Base-by-base conservation (phyloP, 2,113 vertebrate species). In the Genyomyrus donnyi region DNA sequence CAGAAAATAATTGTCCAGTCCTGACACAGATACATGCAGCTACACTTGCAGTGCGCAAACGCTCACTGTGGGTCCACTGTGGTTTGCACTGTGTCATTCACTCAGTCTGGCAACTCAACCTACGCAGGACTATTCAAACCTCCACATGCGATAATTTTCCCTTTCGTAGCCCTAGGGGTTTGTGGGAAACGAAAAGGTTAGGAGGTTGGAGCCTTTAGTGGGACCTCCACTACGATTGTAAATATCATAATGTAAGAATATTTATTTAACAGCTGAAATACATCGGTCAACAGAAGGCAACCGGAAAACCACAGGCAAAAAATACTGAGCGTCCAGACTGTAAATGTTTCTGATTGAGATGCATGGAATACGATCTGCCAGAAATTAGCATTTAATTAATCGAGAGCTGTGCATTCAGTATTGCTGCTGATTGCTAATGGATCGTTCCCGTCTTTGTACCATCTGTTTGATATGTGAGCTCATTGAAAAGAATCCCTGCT, bases 261-360 rank as follows among this genome's bases (percentile, higher is more conserved):
- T 45, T 85, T 85, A 85, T 80, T 80, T 80, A 80, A 80, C 39
- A 85, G 83, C 42, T 85, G 3, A 85, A 85, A 85, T 24, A 85
- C 45, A 85, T 85, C 8, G 45, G 42, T 48, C 10, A 21, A 85
- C 83, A 85, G 83, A 48, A 85, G 45, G 39, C 45, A 24, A 85
- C 19, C 21, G 2, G 45, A 85, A 85, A 85, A 85, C 45, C 83
- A 85, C 80, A 85, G 19, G 74, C 15, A 24, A 85, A 24, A 85
- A 48, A 85, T 48, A 84, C 31, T 17, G 31, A 39, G 5, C 13
- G 10, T n/a, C 74, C 74, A 80, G 74, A 80, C 35, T 80, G 35
- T 80, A 80, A 80, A 42, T 80, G 74, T 80, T 80, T 80, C 74
- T 80, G 74, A 80, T 80, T 80, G 74, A 80, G 74, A 80, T 80